Evolutionary conservation across 2,888 invertebrate genomes (phyloP).

Genomic region (Isoperla grammatica): DNA sequence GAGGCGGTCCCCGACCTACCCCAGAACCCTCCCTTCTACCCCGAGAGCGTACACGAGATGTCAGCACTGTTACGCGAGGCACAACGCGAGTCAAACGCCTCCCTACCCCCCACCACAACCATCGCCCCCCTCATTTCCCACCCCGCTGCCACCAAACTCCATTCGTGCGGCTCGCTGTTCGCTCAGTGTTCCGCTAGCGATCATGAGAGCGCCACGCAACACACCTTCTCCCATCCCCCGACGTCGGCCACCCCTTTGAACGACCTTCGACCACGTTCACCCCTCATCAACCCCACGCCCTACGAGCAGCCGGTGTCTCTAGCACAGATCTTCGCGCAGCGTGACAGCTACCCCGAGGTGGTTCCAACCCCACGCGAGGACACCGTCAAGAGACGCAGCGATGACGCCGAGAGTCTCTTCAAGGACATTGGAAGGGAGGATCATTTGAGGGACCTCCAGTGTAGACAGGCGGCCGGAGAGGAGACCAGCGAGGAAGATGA

Average conservation of each 20-base stretch:
- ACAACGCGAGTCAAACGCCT: not conserved
- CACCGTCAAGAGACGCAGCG: no score
- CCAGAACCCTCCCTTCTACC: no score
- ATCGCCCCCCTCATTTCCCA: not conserved
- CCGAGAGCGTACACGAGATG: no score
- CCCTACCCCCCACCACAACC: not conserved
- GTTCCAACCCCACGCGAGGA: not conserved
- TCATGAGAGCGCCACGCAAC: slow-evolving; percentile 1
- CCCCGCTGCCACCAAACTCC: slow-evolving; percentile 25
- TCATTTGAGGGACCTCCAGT: not conserved
- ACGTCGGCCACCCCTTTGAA: not conserved
- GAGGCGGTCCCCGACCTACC: no score
- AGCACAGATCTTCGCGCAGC: slow-evolving; percentile 6
- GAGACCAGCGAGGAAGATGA: not conserved
- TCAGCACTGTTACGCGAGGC: no score
- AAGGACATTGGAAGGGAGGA: slow-evolving; percentile 2
- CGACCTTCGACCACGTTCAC: not conserved
- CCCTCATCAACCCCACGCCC: not conserved
- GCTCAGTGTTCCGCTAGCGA: slow-evolving; percentile 40
- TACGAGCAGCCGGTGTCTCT: slow-evolving; percentile 15
- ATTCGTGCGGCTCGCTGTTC: slow-evolving; percentile 45
- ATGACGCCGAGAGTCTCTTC: not conserved
- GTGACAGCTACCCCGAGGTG: not conserved
- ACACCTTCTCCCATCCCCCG: not conserved
- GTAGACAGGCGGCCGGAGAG: not conserved